A percentile compares a stretch with the other conserved stretches of the same genome.
These are phyloP conservation scores for Lepus oiostolus DNA, from an alignment of 2,797 vertebrate species.

Conservation along the genomic window DNA sequence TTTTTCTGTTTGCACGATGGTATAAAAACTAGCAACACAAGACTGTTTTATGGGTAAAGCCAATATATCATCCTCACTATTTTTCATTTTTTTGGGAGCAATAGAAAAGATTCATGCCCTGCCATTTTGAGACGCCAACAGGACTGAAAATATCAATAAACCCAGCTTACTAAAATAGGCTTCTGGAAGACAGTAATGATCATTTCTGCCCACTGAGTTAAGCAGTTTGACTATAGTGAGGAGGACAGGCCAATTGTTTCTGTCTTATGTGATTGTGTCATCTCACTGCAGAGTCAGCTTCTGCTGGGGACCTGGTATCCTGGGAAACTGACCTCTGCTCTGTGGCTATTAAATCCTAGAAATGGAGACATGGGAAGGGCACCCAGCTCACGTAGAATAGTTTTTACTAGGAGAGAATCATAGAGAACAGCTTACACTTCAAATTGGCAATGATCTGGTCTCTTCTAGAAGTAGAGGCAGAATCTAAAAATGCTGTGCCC, in stretches of 20 bases:
- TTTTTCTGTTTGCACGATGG: neutral
- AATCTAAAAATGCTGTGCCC: neutral
- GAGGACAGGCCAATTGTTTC: neutral
- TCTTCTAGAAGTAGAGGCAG: neutral
- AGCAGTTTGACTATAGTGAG: neutral
- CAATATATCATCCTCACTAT: neutral
- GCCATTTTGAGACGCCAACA: neutral
- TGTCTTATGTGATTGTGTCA: neutral
- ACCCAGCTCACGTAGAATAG: neutral
- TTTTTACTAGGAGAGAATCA: neutral
- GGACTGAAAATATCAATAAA: neutral
- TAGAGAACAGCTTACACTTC: neutral
- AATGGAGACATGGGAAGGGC: neutral
- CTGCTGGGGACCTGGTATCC: neutral
- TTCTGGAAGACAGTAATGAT: neutral
- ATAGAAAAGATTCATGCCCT: neutral
- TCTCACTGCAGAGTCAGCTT: neutral
- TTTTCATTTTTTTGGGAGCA: slow-evolving; percentile 16
- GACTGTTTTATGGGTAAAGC: neutral
- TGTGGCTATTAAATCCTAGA: neutral
- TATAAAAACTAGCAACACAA: neutral
- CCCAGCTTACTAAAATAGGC: neutral
- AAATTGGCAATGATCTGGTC: neutral
- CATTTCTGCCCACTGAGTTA: neutral
- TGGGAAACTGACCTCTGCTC: neutral